Base-by-base conservation (phyloP, 2,113 vertebrate species). In the Zosterops lateralis region DNA sequence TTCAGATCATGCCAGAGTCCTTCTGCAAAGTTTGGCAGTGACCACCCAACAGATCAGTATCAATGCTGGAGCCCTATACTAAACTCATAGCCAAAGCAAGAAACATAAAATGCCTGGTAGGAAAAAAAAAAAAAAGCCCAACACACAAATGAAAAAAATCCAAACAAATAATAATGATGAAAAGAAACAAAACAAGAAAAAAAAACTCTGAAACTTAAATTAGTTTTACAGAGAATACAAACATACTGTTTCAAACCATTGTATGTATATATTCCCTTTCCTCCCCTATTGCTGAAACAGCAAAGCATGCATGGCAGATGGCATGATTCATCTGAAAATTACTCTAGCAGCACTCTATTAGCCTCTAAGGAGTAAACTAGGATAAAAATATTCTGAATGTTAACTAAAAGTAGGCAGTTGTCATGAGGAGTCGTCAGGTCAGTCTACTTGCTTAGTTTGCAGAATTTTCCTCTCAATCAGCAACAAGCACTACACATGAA, bases 311-410 rank as follows among this genome's bases (percentile, higher is more conserved):
- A 79, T 93, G 81, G 92, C 94, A 95, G 92, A 96, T 95, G 91
- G 95, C 81, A 64, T 96, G 93, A 97, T 94, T 97, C 95, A 97
- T 92, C 94, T 83, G 65, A 91, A 95, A 95, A 97, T 95, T 95
- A 97, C 91, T 94, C 87, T 76, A 94, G 87, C 92, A 96, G 88
- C 86, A 80, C 57, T 90, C 93, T 84, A 95, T 94, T 96, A 93
- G 95, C 64, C 93, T 96, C 92, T 66, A 90, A 96, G 95, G 96
- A 96, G 95, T 92, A 96, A 90, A 94, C 60, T 36, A 81, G 79
- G 90, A 93, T 77, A 95, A 96, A 96, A 96, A 95, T 83, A 96
- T 67, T 92, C 93, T 84, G 83, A 91, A 90, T 64, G 90, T 80
- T 88, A 96, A 94, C 87, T 96, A 65, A 88, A 93, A 92, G 67